Percentiles rank a stretch among this genome's conserved stretches.
phyloP scores from a whole-genome alignment of 1,140 invertebrate species.

The Lineus longissimus region DNA sequence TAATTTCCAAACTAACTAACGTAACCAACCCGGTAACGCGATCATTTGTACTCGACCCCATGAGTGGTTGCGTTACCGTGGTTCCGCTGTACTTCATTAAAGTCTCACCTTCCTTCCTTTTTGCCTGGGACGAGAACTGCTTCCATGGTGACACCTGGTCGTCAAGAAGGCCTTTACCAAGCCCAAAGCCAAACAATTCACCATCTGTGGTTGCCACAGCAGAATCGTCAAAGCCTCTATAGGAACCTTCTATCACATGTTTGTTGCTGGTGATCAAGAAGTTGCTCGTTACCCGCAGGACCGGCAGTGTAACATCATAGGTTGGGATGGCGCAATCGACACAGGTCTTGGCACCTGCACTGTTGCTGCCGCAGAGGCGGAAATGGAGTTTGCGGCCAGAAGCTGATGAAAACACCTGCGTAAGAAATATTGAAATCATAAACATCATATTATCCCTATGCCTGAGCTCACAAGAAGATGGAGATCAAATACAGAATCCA shows the following conservation, averaged over 20 bases:
- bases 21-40: too few species aligned
- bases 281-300: conserved; percentile 21
- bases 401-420: too few species aligned
- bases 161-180: conserved; percentile 22
- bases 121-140: neutral
- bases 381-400: too few species aligned
- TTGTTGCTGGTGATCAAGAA: conserved; percentile 28
- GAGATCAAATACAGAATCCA: too few species aligned
- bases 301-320: conserved; percentile 30
- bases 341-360: conserved; percentile 11
- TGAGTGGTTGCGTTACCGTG: too few species aligned
- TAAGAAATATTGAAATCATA: too few species aligned
- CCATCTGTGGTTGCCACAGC: neutral
- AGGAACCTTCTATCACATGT: conserved; percentile 14
- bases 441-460: too few species aligned
- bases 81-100: neutral
- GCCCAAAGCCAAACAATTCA: conserved; percentile 19
- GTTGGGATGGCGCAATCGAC: conserved; percentile 24
- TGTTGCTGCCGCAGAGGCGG: conserved; percentile 13
- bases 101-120: conserved; percentile 11
- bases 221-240: conserved; percentile 29
- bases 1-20: too few species aligned
- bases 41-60: too few species aligned
- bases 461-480: too few species aligned
- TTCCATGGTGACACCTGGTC: conserved; percentile 13